phyloP scores from a whole-genome alignment of 2,113 vertebrate genomes.

The Furnarius figulus region DNA sequence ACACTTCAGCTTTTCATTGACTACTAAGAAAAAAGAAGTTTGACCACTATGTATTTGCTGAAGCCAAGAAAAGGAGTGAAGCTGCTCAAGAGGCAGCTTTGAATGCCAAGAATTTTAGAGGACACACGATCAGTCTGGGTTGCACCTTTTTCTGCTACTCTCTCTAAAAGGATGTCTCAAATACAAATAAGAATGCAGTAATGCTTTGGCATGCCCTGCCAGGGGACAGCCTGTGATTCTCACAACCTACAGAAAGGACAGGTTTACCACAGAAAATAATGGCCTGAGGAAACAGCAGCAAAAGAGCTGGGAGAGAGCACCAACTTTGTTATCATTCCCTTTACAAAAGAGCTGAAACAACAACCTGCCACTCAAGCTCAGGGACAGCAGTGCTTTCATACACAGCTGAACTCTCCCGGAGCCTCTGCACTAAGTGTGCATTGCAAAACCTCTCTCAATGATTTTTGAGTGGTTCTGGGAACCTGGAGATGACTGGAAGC shows the following conservation, averaged over 20 bases:
- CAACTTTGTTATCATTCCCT: not conserved
- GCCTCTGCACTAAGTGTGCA: not conserved
- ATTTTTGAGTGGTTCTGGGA: not conserved
- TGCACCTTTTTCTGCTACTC: not conserved
- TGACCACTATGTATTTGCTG: accelerated
- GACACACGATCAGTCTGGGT: not conserved
- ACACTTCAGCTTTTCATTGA: not conserved
- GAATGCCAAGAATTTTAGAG: not conserved
- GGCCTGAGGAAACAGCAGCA: not conserved
- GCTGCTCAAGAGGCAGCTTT: not conserved
- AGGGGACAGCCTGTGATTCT: not conserved
- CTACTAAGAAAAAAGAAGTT: not conserved
- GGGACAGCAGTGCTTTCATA: not conserved
- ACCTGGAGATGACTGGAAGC: not conserved
- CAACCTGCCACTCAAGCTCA: not conserved
- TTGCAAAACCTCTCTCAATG: not conserved
- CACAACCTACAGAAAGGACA: not conserved
- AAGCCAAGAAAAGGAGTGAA: not conserved
- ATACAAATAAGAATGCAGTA: not conserved
- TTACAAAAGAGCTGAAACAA: not conserved
- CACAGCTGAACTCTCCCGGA: not conserved
- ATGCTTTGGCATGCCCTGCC: not conserved
- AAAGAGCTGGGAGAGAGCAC: not conserved
- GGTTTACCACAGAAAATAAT: not conserved
- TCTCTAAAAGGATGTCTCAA: not conserved